phyloP scores from a whole-genome alignment of 1,140 invertebrate species.

The Orius insidiosus region DNA sequence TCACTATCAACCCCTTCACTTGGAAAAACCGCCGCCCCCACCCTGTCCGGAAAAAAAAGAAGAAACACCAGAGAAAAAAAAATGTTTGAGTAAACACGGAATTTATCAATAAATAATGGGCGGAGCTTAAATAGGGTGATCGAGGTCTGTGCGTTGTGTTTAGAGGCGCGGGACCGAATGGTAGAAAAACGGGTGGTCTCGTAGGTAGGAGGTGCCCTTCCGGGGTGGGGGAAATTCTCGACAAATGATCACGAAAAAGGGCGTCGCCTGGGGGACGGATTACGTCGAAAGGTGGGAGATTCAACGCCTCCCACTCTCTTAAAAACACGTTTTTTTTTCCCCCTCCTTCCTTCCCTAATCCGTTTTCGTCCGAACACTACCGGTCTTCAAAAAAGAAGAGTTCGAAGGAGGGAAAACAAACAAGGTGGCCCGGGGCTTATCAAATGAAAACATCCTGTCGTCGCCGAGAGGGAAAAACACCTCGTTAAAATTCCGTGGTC shows the following conservation, averaged over 20 bases:
- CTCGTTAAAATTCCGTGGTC: slow-evolving; percentile 5
- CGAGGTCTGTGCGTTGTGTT: slow-evolving; percentile 3
- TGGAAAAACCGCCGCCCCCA: background rate
- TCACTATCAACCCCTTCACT: background rate
- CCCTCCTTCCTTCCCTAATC: too few species aligned
- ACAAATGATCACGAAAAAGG: background rate
- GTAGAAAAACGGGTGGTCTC: background rate
- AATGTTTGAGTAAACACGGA: slow-evolving; percentile 1
- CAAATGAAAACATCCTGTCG: slow-evolving; percentile 6
- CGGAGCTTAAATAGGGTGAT: slow-evolving; percentile 1
- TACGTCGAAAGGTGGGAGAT: background rate
- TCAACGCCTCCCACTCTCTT: background rate
- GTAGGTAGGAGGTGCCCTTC: background rate
- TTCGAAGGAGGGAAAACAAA: slow-evolving; percentile 2
- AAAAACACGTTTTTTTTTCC: too few species aligned
- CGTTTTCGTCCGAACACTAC: background rate
- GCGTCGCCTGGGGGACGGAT: background rate
- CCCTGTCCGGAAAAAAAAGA: background rate
- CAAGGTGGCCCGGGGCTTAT: background rate
- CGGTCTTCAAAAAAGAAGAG: background rate
- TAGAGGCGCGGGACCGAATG: slow-evolving; percentile 9
- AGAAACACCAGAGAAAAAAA: background rate
- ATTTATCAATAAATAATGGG: slow-evolving; percentile 3
- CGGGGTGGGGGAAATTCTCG: background rate
- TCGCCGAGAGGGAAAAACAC: background rate